These are phyloP conservation scores for Myotis brandtii DNA, from an alignment of 2,113 vertebrate species.

Conservation along the genomic window DNA sequence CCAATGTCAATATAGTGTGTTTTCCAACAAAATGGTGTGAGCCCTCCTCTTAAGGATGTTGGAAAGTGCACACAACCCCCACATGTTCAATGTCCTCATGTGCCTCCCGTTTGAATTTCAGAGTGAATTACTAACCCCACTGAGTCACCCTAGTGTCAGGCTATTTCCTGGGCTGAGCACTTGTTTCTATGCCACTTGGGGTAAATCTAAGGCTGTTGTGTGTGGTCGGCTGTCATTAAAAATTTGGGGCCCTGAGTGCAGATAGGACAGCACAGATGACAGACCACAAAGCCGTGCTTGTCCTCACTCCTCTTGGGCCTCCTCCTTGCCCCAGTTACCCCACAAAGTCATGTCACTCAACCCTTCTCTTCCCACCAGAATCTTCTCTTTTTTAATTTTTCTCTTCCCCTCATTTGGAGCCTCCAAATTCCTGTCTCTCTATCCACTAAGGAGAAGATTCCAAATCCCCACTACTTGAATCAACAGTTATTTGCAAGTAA, in stretches of 20 bases:
- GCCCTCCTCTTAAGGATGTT: background rate
- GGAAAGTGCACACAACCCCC: no score
- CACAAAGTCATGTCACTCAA: background rate
- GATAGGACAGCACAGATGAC: background rate
- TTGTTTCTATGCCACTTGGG: background rate
- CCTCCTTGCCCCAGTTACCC: background rate
- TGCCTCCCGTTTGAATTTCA: background rate
- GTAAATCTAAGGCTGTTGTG: background rate
- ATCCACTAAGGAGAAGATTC: background rate
- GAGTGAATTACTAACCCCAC: background rate
- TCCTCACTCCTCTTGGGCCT: background rate
- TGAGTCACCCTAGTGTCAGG: background rate
- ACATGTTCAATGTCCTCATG: rapidly evolving
- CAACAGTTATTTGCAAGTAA: background rate
- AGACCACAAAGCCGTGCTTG: background rate
- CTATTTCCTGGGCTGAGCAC: background rate
- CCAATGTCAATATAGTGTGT: background rate
- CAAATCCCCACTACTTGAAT: background rate
- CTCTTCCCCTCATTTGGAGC: background rate
- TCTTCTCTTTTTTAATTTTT: background rate
- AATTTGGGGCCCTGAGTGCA: rapidly evolving
- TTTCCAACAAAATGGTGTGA: background rate
- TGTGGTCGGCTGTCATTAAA: background rate
- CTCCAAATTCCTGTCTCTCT: background rate
- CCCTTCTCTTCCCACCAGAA: background rate